These are phyloP conservation scores for Rynchops niger DNA, from an alignment of 2,113 vertebrate genomes.

Conservation along the genomic window DNA sequence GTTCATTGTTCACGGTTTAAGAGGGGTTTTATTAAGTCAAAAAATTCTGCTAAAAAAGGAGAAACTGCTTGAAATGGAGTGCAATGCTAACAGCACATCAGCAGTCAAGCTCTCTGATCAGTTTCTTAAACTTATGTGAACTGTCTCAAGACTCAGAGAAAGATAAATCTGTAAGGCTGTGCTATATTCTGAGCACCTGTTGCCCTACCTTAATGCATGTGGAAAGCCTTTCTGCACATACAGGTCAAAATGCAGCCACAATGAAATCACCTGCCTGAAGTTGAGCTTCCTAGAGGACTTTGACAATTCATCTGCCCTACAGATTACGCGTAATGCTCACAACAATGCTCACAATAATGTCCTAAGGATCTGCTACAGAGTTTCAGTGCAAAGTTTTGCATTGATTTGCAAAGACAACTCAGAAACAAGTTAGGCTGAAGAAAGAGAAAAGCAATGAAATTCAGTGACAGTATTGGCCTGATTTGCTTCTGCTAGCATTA, in stretches of 20 bases:
- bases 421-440: neutral
- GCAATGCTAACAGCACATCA: neutral
- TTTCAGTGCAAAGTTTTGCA: neutral
- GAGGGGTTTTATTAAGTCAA: neutral
- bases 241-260: neutral
- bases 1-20: neutral
- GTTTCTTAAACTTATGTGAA: neutral
- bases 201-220: neutral
- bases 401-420: neutral
- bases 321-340: accelerated
- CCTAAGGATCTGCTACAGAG: neutral
- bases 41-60: neutral
- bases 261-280: neutral
- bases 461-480: neutral
- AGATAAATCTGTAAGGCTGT: neutral
- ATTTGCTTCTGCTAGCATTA: neutral
- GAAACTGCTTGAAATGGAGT: neutral
- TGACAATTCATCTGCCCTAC: neutral
- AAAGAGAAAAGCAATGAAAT: neutral
- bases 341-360: neutral
- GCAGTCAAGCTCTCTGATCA: neutral
- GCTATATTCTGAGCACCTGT: neutral
- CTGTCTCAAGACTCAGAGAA: neutral
- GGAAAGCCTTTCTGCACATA: neutral
- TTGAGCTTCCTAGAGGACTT: neutral